These are phyloP conservation scores for Germaria angustata DNA, from an alignment of 2,888 invertebrate genomes.

Conservation along the genomic window DNA sequence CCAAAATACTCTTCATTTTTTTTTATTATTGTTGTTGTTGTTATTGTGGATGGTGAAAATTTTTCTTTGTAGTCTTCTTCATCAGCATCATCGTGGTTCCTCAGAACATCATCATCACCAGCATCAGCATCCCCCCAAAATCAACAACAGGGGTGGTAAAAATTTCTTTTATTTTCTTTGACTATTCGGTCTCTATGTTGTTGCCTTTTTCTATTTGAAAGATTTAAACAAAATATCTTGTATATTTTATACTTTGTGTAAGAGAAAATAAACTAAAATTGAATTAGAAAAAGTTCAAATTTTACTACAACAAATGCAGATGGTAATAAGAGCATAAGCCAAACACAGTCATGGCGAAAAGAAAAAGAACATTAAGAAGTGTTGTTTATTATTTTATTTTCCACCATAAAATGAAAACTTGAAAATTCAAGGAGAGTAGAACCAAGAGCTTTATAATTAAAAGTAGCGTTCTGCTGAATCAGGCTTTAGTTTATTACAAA, in stretches of 20 bases:
- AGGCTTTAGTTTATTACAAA: too few species aligned
- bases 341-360: not conserved
- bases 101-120: conserved; percentile 21
- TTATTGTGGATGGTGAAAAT: conserved; percentile 42
- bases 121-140: not conserved
- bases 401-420: too few species aligned
- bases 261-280: conserved; percentile 10
- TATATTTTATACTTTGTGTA: conserved; percentile 14
- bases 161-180: conserved; percentile 20
- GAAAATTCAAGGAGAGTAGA: too few species aligned
- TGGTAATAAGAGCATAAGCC: not conserved
- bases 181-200: not conserved
- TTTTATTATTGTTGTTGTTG: conserved; percentile 15
- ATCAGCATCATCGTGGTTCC: conserved; percentile 26
- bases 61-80: conserved; percentile 55
- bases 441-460: too few species aligned
- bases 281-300: not conserved
- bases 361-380: too few species aligned
- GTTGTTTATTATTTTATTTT: too few species aligned
- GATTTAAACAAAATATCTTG: conserved; percentile 18
- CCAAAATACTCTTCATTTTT: conserved; percentile 50
- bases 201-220: conserved; percentile 26
- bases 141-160: conserved; percentile 52
- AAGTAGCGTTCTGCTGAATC: too few species aligned
- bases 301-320: not conserved